Base-by-base conservation (phyloP, 2,888 invertebrate species). In the Nemapogon koenigi region DNA sequence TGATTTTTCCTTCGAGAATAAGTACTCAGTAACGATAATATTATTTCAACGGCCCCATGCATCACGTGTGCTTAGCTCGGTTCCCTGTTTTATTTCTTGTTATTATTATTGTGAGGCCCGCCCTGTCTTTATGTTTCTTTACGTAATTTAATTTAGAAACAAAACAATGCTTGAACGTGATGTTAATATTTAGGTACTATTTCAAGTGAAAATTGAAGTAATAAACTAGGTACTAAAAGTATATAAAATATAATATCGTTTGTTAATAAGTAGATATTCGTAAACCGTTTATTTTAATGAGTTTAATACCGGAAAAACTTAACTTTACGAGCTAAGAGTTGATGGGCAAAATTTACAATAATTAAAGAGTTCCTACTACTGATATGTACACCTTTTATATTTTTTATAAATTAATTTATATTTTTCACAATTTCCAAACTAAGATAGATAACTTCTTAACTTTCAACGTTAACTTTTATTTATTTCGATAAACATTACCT, bases 1-100 rank as follows among this genome's bases (percentile, higher is more conserved):
- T 78, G 78, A 78, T 78, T 78, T 38, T 72, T 75, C 68, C 67
- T 68, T 67, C 53, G 70, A 72, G 67, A 56, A 54, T 71, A 67
- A 68, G 73, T 72, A 68, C 69, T 67, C 59, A 62, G 73, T 62
- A 71, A 76, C 70, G 73, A 75, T 78, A 78, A 78, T 78, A 78
- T 78, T 78, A 78, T 78, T 76, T 71, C 73, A 64, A 66, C 71
- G 59, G 63, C 62, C 69, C 73, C 71, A 69, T 75, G 68, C 67
- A 59, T 75, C 72, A 71, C 40, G 57, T 53, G 61, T 51, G 52
- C 52, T 46, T 52, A 55, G 52, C n/a, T n/a, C n/a, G n/a, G 55
- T 46, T 45, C 49, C 49, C 45, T 46, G 48, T 66, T 69, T 73
- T 68, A 71, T 63, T 63, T 66, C 59, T 60, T 67, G 66, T 66